phyloP scores from a whole-genome alignment of 1,140 invertebrate species.

The Vollenhovia emeryi region DNA sequence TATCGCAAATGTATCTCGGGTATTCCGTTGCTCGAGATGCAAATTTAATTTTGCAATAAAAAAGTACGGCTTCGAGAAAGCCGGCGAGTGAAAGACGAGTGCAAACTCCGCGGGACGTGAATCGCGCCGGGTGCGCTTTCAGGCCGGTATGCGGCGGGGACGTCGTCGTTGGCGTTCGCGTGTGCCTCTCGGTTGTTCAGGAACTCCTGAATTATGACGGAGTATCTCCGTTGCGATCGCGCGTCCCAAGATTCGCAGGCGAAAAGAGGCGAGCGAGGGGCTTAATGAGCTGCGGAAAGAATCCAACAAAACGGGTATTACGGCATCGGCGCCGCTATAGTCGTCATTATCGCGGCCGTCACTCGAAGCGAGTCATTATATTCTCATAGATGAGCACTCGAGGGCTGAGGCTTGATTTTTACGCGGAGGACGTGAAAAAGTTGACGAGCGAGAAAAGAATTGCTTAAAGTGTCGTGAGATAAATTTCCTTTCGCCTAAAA shows the following conservation, averaged over 20 bases:
- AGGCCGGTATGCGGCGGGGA: not conserved
- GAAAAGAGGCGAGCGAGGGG: not conserved
- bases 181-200: conserved; percentile 18
- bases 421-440: not conserved
- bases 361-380: conserved; percentile 9
- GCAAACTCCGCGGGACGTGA: not conserved
- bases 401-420: not conserved
- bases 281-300: conserved; percentile 27
- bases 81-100: not conserved
- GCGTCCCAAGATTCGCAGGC: not conserved
- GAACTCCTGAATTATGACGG: conserved; percentile 47
- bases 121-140: conserved; percentile 16
- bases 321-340: not conserved
- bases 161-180: conserved; percentile 7
- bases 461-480: not conserved
- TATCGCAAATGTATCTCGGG: conserved; percentile 15
- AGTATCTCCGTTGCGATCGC: conserved; percentile 17
- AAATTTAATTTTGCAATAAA: conserved; percentile 58
- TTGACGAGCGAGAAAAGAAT: not conserved
- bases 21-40: conserved; percentile 34
- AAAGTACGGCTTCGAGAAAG: conserved; percentile 23
- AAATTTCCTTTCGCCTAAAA: not conserved
- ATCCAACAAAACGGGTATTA: conserved; percentile 10
- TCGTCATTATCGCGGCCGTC: not conserved
- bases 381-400: not conserved